These are phyloP conservation scores for Apteryx mantelli DNA, from an alignment of 2,113 vertebrate species.

Conservation along the genomic window DNA sequence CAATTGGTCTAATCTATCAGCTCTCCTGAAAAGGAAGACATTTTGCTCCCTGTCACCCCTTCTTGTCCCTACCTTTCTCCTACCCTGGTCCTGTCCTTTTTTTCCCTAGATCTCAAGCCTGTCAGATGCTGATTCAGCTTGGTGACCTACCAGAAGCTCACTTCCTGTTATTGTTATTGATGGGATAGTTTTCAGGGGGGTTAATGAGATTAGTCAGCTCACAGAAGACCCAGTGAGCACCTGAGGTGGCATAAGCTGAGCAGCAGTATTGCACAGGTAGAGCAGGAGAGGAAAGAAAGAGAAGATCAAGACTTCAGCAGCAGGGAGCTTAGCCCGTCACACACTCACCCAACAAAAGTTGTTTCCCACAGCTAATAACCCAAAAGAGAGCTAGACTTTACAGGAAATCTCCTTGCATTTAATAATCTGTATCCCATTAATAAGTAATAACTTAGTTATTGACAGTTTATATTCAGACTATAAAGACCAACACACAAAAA, in stretches of 20 bases:
- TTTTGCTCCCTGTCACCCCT: background rate
- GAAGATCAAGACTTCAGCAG: background rate
- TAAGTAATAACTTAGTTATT: conserved; percentile 27
- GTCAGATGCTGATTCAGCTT: background rate
- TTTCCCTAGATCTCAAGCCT: background rate
- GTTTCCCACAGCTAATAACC: background rate
- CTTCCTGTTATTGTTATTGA: background rate
- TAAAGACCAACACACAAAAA: background rate
- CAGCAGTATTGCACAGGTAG: background rate
- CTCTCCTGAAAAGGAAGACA: accelerated
- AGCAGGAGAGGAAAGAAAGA: background rate
- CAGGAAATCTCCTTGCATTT: conserved; percentile 1
- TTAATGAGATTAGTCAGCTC: background rate
- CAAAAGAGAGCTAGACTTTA: background rate
- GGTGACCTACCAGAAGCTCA: background rate
- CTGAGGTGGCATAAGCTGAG: background rate
- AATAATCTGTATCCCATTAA: background rate
- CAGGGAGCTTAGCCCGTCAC: accelerated
- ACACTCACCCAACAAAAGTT: background rate
- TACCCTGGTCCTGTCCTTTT: background rate
- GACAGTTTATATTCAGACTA: background rate
- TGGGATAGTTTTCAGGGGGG: background rate
- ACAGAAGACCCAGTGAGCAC: background rate
- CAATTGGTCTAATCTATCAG: background rate
- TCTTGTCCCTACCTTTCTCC: background rate